These are phyloP conservation scores for Acyrthosiphon pisum DNA, from an alignment of 1,140 invertebrate species.

Conservation along the genomic window DNA sequence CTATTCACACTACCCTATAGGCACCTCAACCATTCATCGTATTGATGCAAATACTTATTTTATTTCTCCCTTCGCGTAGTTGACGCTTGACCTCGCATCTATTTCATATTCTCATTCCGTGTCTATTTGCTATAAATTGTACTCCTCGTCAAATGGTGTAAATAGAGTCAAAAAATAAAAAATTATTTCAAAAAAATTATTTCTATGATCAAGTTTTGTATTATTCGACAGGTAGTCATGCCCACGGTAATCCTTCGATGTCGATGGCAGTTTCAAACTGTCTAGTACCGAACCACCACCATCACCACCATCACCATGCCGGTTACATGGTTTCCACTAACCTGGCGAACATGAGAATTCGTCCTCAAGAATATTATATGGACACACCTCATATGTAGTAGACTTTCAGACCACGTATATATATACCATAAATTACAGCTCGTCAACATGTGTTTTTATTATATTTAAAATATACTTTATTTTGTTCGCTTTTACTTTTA, in stretches of 20 bases:
- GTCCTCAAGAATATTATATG: constrained; percentile 49
- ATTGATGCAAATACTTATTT: too few relatives aligned
- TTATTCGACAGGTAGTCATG: neutral
- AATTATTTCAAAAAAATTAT: neutral
- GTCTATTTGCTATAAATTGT: too few relatives aligned
- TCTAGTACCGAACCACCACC: constrained; percentile 27
- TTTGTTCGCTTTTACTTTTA: neutral
- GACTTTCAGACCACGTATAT: neutral
- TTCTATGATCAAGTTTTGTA: neutral
- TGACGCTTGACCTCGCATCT: too few relatives aligned
- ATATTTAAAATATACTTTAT: neutral
- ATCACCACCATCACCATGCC: neutral
- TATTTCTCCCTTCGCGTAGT: too few relatives aligned
- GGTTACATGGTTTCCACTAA: constrained; percentile 41
- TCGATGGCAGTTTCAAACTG: constrained; percentile 38
- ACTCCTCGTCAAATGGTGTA: too few relatives aligned
- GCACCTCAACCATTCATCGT: too few relatives aligned
- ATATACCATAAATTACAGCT: neutral
- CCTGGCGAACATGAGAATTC: constrained; percentile 42
- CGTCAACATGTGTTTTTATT: neutral
- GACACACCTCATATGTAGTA: constrained; percentile 24
- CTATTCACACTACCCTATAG: too few relatives aligned
- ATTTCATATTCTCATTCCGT: too few relatives aligned
- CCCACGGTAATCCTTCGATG: constrained; percentile 26
- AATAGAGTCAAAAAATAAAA: too few relatives aligned